Percentiles rank a stretch among this genome's conserved stretches.
These are phyloP conservation scores for Melanocharis versteri DNA, from an alignment of 2,113 vertebrate species.

Conservation along the genomic window DNA sequence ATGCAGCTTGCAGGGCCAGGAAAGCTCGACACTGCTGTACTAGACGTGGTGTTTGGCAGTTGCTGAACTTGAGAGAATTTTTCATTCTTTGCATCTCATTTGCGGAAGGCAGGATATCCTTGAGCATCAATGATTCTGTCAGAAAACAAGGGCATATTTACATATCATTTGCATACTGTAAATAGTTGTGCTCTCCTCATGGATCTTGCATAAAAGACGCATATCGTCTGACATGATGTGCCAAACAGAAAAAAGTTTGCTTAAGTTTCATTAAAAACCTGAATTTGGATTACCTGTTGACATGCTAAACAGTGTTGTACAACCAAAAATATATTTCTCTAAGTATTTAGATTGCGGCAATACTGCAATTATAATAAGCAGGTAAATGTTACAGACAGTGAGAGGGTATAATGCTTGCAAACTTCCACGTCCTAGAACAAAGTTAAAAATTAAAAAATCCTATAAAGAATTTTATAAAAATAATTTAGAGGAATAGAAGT, in stretches of 20 bases:
- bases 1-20: background rate
- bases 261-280: slow-evolving; percentile 8
- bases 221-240: background rate
- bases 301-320: background rate
- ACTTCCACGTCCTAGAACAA: background rate
- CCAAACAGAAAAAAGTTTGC: background rate
- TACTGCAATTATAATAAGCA: background rate
- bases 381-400: background rate
- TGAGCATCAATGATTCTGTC: slow-evolving; percentile 38
- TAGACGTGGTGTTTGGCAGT: background rate
- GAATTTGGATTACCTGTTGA: background rate
- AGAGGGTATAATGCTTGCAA: background rate
- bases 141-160: slow-evolving; percentile 22
- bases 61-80: slow-evolving; percentile 32
- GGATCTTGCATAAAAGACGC: background rate
- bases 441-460: background rate
- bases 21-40: background rate
- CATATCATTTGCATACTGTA: slow-evolving; percentile 33
- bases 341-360: background rate
- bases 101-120: slow-evolving; percentile 8
- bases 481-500: background rate
- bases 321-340: background rate
- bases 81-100: slow-evolving; percentile 30
- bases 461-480: background rate
- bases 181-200: slow-evolving; percentile 17